Evolutionary conservation across 1,140 invertebrate species (phyloP).

Genomic region (Agraylea sexmaculata): DNA sequence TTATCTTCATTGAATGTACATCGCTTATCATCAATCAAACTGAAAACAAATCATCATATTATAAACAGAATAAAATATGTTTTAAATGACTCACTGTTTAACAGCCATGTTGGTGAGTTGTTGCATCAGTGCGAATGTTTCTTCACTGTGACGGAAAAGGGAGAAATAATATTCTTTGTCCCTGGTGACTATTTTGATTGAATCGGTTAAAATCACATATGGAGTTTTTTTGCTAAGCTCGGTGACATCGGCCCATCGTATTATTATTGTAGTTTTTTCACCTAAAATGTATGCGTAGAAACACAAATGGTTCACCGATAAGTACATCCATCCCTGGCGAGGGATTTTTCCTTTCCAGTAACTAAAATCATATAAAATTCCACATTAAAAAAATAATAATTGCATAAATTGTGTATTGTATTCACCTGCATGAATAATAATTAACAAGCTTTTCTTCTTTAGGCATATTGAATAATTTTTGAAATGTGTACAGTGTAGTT

Average conservation of each 20-base stretch:
- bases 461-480: constrained; percentile 80
- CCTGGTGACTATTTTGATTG: constrained; percentile 72
- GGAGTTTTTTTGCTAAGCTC: constrained; percentile 64
- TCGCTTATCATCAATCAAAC: constrained; percentile 75
- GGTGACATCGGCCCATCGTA: constrained; percentile 73
- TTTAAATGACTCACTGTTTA: constrained; percentile 54
- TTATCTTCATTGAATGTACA: constrained; percentile 71
- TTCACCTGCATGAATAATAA: constrained; percentile 84
- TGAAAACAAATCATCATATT: constrained; percentile 28
- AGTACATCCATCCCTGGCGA: constrained; percentile 89
- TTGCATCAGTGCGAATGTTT: constrained; percentile 86
- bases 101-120: constrained; percentile 95
- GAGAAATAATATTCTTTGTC: constrained; percentile 78
- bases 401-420: constrained; percentile 23
- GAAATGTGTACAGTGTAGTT: constrained; percentile 74
- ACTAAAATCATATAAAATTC: constrained; percentile 51
- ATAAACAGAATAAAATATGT: constrained; percentile 23
- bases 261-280: constrained; percentile 74
- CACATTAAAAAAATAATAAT: constrained; percentile 15
- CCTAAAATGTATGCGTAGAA: constrained; percentile 94
- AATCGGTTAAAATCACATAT: constrained; percentile 74
- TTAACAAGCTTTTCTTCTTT: constrained; percentile 92
- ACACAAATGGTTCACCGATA: constrained; percentile 90
- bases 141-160: constrained; percentile 78
- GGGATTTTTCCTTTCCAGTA: constrained; percentile 89